Percentiles rank a stretch among this genome's conserved stretches.
phyloP scores from a whole-genome alignment of 2,797 vertebrate species.

The Mustela erminea region DNA sequence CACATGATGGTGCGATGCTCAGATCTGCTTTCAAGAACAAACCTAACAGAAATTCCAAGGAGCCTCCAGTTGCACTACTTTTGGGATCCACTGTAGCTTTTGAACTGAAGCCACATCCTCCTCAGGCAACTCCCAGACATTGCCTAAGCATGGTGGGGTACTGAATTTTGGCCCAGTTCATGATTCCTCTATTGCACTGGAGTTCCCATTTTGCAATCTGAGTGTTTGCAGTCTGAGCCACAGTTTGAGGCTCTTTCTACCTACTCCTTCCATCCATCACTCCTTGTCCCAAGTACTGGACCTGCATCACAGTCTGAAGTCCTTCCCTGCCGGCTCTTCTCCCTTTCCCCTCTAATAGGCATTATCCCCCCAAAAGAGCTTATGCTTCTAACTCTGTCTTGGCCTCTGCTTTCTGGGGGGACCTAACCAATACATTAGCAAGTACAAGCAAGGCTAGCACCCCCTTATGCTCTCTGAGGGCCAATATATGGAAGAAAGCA shows the following conservation, averaged over 20 bases:
- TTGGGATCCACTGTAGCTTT: neutral
- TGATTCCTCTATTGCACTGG: neutral
- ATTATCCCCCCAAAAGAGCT: neutral
- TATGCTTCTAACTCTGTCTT: neutral
- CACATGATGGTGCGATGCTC: neutral
- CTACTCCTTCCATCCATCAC: neutral
- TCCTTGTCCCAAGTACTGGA: neutral
- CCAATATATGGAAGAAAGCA: neutral
- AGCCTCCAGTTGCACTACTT: neutral
- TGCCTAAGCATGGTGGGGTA: too few relatives aligned
- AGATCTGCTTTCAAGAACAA: neutral
- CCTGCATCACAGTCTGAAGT: neutral
- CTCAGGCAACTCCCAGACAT: neutral
- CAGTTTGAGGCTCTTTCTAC: neutral
- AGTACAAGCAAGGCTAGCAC: neutral
- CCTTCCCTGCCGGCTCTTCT: neutral
- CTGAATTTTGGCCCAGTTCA: neutral
- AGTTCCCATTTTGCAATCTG: neutral
- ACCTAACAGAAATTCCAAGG: neutral
- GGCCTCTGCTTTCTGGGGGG: neutral
- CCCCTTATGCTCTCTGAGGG: neutral
- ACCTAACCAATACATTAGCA: neutral
- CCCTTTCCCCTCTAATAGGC: neutral
- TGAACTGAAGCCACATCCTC: neutral
- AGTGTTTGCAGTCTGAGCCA: neutral